These are phyloP conservation scores for Limnephilus marmoratus DNA, from an alignment of 2,888 invertebrate species.

Conservation along the genomic window DNA sequence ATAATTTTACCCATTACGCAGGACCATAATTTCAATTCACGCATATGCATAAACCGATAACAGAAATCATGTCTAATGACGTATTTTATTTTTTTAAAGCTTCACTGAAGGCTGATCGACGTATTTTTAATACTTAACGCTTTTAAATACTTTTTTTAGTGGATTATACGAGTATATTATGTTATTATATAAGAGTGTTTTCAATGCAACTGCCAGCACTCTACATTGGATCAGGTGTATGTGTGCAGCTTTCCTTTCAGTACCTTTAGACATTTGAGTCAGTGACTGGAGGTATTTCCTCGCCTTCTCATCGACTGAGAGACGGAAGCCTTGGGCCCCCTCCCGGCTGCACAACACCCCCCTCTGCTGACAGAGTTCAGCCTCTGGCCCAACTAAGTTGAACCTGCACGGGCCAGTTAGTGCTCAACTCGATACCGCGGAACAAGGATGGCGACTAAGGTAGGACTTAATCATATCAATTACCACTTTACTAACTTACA, in stretches of 20 bases:
- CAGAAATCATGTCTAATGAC: too few relatives aligned
- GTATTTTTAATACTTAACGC: too few relatives aligned
- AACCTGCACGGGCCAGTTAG: conserved; percentile 37
- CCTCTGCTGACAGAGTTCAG: conserved; percentile 15
- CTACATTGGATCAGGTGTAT: neutral
- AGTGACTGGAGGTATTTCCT: conserved; percentile 11
- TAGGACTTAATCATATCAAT: conserved; percentile 23
- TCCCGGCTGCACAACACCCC: conserved; percentile 36
- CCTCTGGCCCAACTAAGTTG: conserved; percentile 7
- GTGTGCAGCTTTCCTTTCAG: conserved; percentile 16
- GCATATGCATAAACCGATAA: too few relatives aligned
- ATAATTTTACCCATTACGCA: too few relatives aligned
- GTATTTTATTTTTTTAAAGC: too few relatives aligned
- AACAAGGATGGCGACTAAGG: conserved; percentile 56
- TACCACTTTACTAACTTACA: neutral
- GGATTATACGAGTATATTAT: too few relatives aligned
- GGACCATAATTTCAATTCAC: too few relatives aligned
- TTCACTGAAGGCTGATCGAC: neutral
- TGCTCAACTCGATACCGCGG: conserved; percentile 38
- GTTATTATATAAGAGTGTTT: neutral
- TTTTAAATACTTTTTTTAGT: too few relatives aligned
- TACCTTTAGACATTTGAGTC: conserved; percentile 7
- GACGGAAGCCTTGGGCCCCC: conserved; percentile 43
- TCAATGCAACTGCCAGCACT: neutral
- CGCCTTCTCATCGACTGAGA: conserved; percentile 15